phyloP scores from a whole-genome alignment of 2,797 vertebrate species.

The Molossus alvarezi region DNA sequence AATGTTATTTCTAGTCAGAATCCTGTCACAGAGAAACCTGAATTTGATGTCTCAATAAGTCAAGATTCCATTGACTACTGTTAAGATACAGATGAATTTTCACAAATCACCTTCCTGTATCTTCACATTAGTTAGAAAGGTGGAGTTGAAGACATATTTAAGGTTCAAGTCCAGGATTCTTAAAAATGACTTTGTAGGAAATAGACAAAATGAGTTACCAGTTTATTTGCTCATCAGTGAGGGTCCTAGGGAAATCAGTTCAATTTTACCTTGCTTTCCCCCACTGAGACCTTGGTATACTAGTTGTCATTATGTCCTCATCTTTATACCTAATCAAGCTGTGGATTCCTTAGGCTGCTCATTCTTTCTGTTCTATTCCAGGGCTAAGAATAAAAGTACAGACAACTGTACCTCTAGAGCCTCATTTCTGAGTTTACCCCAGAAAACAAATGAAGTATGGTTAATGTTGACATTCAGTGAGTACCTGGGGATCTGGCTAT shows the following conservation, averaged over 20 bases:
- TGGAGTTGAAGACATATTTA: conserved; percentile 65
- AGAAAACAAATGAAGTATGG: conserved; percentile 77
- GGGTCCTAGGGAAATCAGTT: conserved; percentile 35
- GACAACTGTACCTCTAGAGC: background rate
- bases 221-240: conserved; percentile 10
- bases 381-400: conserved; percentile 54
- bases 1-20: conserved; percentile 81
- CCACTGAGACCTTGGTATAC: background rate
- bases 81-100: conserved; percentile 72
- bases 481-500: conserved; percentile 20
- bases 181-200: conserved; percentile 58
- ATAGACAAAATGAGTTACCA: conserved; percentile 38
- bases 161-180: conserved; percentile 62
- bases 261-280: conserved; percentile 52
- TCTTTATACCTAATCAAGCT: conserved; percentile 13
- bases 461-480: conserved; percentile 53
- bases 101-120: conserved; percentile 63
- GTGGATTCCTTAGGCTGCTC: conserved; percentile 1
- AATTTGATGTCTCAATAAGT: conserved; percentile 77
- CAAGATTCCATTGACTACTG: conserved; percentile 71
- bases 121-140: conserved; percentile 58
- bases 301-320: background rate
- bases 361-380: conserved; percentile 53
- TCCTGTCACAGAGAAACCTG: conserved; percentile 79
- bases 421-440: conserved; percentile 70